phyloP scores from a whole-genome alignment of 2,888 invertebrate species.

The Acheta domesticus region DNA sequence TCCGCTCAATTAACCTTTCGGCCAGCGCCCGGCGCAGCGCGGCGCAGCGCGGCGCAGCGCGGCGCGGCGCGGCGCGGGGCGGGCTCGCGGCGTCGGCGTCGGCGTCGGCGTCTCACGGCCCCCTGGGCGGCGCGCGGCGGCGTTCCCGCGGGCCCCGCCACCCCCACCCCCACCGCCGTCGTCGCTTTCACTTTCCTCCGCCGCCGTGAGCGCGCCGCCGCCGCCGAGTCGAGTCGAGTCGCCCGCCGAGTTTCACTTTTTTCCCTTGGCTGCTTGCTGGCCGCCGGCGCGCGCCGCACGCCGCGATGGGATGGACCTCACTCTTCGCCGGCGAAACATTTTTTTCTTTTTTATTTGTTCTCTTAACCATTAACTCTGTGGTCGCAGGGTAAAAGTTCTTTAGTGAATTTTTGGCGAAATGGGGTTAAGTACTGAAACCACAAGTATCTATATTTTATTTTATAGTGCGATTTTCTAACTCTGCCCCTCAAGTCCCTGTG shows the following conservation, averaged over 20 bases:
- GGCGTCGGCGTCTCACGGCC: not conserved
- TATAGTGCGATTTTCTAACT: no score
- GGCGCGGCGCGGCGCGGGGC: not conserved
- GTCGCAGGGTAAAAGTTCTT: no score
- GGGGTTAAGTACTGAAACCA: no score
- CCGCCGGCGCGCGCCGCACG: not conserved
- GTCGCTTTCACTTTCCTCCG: conserved; percentile 9
- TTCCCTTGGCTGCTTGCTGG: conserved; percentile 4
- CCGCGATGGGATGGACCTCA: not conserved
- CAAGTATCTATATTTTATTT: no score
- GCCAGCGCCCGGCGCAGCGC: not conserved
- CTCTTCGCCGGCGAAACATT: not conserved
- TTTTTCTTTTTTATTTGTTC: not conserved
- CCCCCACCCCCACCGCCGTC: not conserved
- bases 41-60: not conserved
- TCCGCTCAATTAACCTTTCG: conserved; percentile 10
- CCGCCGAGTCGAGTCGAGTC: not conserved
- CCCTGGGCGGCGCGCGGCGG: no score
- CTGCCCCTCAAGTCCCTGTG: no score
- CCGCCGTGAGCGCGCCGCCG: not conserved
- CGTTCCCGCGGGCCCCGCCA: no score
- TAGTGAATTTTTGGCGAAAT: no score
- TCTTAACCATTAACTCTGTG: no score
- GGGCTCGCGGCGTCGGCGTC: not conserved
- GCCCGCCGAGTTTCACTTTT: conserved; percentile 18